Percentiles rank a stretch among this genome's conserved stretches.
These are phyloP conservation scores for Phenacoccus solenopsis DNA, from an alignment of 1,140 invertebrate species.

Conservation along the genomic window DNA sequence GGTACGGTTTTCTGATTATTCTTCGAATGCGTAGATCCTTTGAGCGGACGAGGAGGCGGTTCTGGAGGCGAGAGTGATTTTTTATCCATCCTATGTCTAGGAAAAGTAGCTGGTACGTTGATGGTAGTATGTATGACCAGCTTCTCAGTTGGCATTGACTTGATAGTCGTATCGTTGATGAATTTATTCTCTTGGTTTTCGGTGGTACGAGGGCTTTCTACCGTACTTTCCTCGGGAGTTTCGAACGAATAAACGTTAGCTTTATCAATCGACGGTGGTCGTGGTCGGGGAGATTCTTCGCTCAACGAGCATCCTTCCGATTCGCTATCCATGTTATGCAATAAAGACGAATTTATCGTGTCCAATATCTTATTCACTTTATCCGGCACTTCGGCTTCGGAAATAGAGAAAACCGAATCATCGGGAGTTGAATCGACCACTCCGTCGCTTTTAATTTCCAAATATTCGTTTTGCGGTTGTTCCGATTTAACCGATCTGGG, in stretches of 20 bases:
- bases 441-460: not conserved
- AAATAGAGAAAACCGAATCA: not conserved
- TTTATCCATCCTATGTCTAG: conserved; percentile 29
- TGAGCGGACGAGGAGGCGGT: conserved; percentile 36
- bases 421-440: not conserved
- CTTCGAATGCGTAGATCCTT: not conserved
- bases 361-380: not conserved
- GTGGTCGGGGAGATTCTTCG: not conserved
- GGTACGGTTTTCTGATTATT: not conserved
- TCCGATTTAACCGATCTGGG: not conserved
- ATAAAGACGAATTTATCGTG: not conserved
- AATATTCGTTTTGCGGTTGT: not conserved
- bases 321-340: not conserved
- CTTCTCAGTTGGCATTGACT: conserved; percentile 21
- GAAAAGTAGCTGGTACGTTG: conserved; percentile 26
- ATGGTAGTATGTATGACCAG: conserved; percentile 19
- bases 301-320: not conserved
- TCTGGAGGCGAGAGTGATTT: conserved; percentile 34
- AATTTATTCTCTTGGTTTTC: not conserved
- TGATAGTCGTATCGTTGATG: not conserved
- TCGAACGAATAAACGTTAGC: not conserved
- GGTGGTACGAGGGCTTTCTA: not conserved
- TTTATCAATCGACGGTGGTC: not conserved
- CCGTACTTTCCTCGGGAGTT: not conserved
- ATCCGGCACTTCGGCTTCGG: not conserved